phyloP scores from a whole-genome alignment of 2,113 vertebrate species.

The Apus apus region DNA sequence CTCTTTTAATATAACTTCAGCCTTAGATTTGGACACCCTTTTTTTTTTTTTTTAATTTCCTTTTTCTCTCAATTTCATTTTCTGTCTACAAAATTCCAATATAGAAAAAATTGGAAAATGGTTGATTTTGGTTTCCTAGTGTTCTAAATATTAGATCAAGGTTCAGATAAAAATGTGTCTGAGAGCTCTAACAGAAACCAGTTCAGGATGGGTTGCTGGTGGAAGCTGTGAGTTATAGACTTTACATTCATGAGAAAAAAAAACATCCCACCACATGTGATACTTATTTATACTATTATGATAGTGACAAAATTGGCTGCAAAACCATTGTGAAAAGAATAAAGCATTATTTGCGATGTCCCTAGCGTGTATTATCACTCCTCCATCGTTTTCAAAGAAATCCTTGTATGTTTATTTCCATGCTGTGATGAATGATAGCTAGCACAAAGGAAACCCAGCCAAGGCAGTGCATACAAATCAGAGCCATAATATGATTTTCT shows the following conservation, averaged over 20 bases:
- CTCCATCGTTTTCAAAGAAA: not conserved
- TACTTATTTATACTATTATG: not conserved
- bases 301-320: not conserved
- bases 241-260: not conserved
- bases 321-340: not conserved
- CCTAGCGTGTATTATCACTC: not conserved
- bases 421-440: slow-evolving; percentile 32
- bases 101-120: not conserved
- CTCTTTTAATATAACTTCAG: not conserved
- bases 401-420: slow-evolving; percentile 45
- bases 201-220: not conserved
- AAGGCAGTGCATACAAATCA: slow-evolving; percentile 27
- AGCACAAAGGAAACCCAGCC: not conserved
- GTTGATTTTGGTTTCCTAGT: not conserved
- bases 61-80: not conserved
- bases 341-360: not conserved
- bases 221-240: not conserved
- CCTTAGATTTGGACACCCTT: not conserved
- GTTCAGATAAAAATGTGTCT: not conserved
- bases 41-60: not conserved
- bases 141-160: not conserved
- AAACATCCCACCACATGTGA: not conserved
- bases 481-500: not conserved
- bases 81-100: not conserved
- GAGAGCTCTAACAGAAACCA: not conserved